Evolutionary conservation across 2,888 invertebrate genomes (phyloP).

Genomic region (Leptinotarsa juncta): DNA sequence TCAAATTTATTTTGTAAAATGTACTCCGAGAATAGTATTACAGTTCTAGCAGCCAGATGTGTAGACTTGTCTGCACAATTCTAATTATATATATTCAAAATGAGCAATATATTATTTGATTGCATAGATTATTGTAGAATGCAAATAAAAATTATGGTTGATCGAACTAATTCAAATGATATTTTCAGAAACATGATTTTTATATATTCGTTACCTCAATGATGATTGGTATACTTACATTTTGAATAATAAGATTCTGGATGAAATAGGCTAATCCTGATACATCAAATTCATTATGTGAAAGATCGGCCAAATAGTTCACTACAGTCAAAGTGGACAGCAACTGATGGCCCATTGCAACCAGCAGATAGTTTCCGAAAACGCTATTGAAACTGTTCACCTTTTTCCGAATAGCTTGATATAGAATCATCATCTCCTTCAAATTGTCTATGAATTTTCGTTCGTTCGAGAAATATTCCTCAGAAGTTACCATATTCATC

Average conservation of each 20-base stretch:
- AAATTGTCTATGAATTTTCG: not conserved
- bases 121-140: no score
- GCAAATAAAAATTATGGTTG: no score
- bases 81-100: no score
- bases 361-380: not conserved
- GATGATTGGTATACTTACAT: not conserved
- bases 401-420: not conserved
- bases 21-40: no score
- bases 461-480: not conserved
- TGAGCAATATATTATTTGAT: no score
- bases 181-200: no score
- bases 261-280: not conserved
- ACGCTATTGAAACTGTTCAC: not conserved
- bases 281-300: not conserved
- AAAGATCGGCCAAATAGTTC: not conserved
- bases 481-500: not conserved
- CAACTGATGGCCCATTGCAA: not conserved
- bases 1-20: no score
- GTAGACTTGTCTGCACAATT: no score
- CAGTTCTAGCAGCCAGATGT: no score
- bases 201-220: no score
- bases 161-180: no score
- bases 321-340: not conserved
- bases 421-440: not conserved
- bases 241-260: not conserved